phyloP scores from a whole-genome alignment of 2,113 vertebrate species.

The Ellobius talpinus region DNA sequence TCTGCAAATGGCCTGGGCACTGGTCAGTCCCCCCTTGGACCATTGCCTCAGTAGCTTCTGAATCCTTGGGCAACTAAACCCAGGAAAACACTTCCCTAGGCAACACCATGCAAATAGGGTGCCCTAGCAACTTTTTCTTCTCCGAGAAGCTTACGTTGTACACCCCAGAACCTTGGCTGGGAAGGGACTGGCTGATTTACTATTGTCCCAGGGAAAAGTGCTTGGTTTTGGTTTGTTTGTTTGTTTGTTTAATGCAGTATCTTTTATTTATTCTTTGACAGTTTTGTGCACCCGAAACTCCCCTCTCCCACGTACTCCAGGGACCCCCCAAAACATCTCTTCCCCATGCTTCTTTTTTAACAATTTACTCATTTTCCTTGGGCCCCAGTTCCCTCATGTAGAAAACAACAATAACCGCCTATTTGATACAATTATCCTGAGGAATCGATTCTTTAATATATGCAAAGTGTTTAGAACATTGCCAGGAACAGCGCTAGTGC shows the following conservation, averaged over 20 bases:
- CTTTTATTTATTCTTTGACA: neutral
- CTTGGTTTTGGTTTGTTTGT: neutral
- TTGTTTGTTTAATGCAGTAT: neutral
- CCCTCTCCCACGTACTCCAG: neutral
- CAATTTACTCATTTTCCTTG: neutral
- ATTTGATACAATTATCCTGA: neutral
- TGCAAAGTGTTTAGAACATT: neutral
- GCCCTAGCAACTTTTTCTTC: neutral
- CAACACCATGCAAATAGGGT: neutral
- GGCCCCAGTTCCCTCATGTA: neutral
- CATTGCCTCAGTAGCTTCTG: neutral
- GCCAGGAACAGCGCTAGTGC: neutral
- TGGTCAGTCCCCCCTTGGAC: neutral
- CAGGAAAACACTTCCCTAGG: neutral
- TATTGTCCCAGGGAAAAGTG: neutral
- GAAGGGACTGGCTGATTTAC: neutral
- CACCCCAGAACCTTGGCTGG: neutral
- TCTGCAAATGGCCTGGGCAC: neutral
- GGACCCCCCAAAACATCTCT: neutral
- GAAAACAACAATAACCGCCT: neutral
- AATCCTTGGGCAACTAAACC: neutral
- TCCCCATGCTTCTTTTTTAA: neutral
- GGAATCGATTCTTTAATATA: neutral
- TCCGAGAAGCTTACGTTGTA: neutral
- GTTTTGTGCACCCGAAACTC: neutral